Base-by-base conservation (phyloP, 92 coral and sea anemone species). In the Metridium senile region DNA sequence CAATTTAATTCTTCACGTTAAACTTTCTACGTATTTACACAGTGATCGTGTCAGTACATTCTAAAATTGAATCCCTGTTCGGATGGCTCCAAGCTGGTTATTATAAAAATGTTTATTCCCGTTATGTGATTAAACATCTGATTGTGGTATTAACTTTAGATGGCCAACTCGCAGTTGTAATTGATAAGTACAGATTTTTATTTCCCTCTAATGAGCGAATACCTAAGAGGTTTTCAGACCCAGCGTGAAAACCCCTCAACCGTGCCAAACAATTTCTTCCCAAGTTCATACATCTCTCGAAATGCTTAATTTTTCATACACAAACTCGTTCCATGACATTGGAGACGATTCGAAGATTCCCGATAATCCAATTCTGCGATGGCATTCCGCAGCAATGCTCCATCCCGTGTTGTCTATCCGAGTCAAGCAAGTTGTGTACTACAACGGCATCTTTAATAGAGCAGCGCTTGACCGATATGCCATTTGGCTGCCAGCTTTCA, bases 1-100 rank as follows among this genome's bases (percentile, higher is more conserved):
- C 49, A 39, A 39, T 39, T 39, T 39, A 58, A 80, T 78, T 79
- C 58, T 79, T 80, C 91, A 85, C 88, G 85, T 81, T 85, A 85
- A 84, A 85, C 53, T 27, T 58, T 33, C 52, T 65, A 56, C 26
- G 33, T 45, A 75, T 71, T 71, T 71, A 71, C 76, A 71, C 46
- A 70, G 28, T n/a, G n/a, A n/a, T 11, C 16, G 25, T 61, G 66
- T 9, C 17, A 18, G 29, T 28, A 29, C n/a, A 63, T 28, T 13
- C 22, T 30, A 16, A 63, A 63, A 3, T 28, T 63, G 69, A 63
- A 31, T 28, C 31, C 51, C 19, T 16, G 63, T 58, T 57, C 53
- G 57, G 78, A 63, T 68, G 31, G 56, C 43, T 26, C 47, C 29
- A 18, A 57, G 54, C 49, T 58, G 30, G 58, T 33, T 11, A 57